Evolutionary conservation across 2,888 invertebrate genomes (phyloP).

Genomic region (Drosophila monieri): DNA sequence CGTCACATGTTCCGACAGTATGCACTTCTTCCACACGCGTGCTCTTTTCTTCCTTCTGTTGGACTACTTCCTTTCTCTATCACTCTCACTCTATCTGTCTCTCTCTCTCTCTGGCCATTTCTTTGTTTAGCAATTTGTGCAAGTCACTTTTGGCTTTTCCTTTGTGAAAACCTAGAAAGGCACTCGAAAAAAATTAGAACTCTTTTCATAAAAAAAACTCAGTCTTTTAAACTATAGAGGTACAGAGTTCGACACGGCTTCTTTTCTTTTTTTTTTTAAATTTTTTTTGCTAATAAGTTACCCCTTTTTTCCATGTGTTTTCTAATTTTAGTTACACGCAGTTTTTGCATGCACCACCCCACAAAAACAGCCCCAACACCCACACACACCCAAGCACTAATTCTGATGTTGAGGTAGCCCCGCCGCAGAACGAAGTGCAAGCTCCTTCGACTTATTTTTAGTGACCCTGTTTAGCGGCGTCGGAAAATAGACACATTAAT

Average conservation of each 20-base stretch:
- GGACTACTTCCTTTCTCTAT: neutral
- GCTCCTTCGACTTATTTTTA: conserved; percentile 63
- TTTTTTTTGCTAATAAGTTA: neutral
- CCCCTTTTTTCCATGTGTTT: neutral
- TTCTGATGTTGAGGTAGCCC: conserved; percentile 75
- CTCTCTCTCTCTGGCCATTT: conserved; percentile 34
- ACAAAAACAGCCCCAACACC: conserved; percentile 6
- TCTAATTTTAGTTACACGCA: conserved; percentile 66
- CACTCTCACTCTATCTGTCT: conserved; percentile 1
- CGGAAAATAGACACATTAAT: conserved; percentile 40
- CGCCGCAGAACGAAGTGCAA: conserved; percentile 67
- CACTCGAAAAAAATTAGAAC: neutral
- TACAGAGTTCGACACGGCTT: too few relatives aligned
- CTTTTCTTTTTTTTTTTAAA: too few relatives aligned
- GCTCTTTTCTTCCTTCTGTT: conserved; percentile 3
- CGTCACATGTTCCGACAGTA: conserved; percentile 67
- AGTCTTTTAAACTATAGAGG: neutral
- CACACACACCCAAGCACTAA: conserved; percentile 28
- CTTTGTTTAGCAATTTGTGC: conserved; percentile 73
- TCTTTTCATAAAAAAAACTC: neutral
- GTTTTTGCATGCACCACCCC: conserved; percentile 23
- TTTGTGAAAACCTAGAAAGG: conserved; percentile 29
- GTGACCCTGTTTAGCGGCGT: conserved; percentile 39
- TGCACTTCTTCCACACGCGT: conserved; percentile 34
- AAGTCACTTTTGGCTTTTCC: conserved; percentile 66